A percentile compares a stretch with the other conserved stretches of the same genome.
These are phyloP conservation scores for Psophia crepitans DNA, from an alignment of 2,113 vertebrate species.

Conservation along the genomic window DNA sequence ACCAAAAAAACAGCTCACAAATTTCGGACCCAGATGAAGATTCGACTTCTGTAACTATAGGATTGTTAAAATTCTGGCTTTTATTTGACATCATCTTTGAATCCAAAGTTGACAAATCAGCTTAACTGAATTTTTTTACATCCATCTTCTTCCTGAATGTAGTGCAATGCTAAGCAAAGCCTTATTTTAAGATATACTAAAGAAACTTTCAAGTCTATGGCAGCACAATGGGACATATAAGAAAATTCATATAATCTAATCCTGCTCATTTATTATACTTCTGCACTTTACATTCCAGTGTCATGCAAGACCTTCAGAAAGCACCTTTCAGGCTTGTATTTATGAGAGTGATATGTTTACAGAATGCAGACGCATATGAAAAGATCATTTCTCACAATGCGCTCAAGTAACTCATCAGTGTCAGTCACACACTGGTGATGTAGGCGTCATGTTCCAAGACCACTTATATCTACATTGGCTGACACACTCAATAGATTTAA, in stretches of 20 bases:
- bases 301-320: neutral
- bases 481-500: neutral
- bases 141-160: neutral
- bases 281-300: neutral
- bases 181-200: neutral
- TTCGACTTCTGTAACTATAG: neutral
- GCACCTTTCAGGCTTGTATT: neutral
- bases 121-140: neutral
- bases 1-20: neutral
- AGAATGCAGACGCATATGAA: neutral
- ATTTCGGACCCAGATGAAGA: neutral
- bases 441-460: conserved; percentile 17
- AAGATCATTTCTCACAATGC: neutral
- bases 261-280: neutral
- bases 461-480: neutral
- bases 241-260: neutral
- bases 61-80: neutral
- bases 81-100: neutral
- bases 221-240: neutral
- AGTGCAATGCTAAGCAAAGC: neutral
- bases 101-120: neutral
- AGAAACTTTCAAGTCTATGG: neutral
- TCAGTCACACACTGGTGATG: neutral
- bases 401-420: neutral
- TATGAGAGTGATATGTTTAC: neutral